Base-by-base conservation (phyloP, 2,888 invertebrate genomes). In the Cantharis rufa region DNA sequence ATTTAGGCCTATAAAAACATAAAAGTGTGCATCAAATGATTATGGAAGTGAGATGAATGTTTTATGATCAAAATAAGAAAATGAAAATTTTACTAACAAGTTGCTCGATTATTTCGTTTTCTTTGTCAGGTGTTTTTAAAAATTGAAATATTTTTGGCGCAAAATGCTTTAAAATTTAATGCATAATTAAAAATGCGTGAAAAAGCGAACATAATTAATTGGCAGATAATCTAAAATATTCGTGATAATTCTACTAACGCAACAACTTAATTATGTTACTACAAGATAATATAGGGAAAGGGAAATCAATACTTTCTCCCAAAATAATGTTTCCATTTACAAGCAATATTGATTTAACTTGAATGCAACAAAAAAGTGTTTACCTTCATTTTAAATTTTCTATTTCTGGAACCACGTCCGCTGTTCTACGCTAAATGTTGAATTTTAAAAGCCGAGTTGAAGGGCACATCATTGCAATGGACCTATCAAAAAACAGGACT, bases 1-100 rank as follows among this genome's bases (percentile, higher is more conserved):
- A 66, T 66, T 66, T 66, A 66, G 64, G 64, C 64, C 64, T 66
- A 66, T 24, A 24, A 66, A 66, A 66, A 48, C 48, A n/a, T 48
- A 48, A 48, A 48, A 48, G 48, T 48, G 48, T 48, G 48, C 48
- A 48, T 48, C 48, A 48, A 48, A 48, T 48, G 48, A 48, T 48
- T 9, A 48, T 48, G 48, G n/a, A 48, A 48, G 48, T 48, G 48
- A 48, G 48, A 48, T 48, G 48, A 48, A 48, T 48, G n/a, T 48
- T 7, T 48, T n/a, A 48, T 48, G 48, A 48, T 48, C n/a, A n/a
- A 48, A 48, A 48, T 48, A 48, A 48, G 48, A 7, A 48, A 48
- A 48, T 48, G 48, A 48, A n/a, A 48, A 48, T 48, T 48, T 32
- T 13, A 32, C 48, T 48, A 48, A 48, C n/a, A 48, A 48, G n/a